Base-by-base conservation (phyloP, 2,888 invertebrate species). In the Ischnura elegans region DNA sequence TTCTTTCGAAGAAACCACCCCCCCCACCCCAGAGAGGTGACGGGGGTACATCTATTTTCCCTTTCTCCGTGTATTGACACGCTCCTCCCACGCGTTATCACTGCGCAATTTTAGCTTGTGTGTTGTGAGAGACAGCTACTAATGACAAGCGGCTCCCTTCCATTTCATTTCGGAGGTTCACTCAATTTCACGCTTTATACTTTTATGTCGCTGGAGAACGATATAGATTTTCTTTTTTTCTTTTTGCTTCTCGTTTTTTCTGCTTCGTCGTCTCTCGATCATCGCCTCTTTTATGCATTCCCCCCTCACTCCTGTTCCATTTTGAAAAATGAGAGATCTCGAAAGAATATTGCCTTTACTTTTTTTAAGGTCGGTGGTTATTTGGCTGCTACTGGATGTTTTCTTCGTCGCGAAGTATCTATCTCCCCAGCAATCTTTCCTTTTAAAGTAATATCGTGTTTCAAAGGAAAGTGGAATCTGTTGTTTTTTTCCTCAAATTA, bases 111-210 rank as follows among this genome's bases (percentile, higher is more conserved):
- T n/a, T 8, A 76, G 76, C 36, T 36, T 10, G 29, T 76, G 36
- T 36, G 76, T 76, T 76, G 76, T 76, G 76, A 76, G 36, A 29
- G 76, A 76, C 76, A 76, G 76, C 25, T 76, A 76, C 29, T 76
- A 76, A 76, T 76, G 76, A 76, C 76, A 76, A 36, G 36, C 29
- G 13, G 76, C 29, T 29, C 10, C 76, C 76, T 36, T 61, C 25
- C 76, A 76, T 76, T 36, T 76, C 76, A 36, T 76, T 36, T 29
- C 36, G 36, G 76, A 76, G 36, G 5, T 36, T 76, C 36, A 76
- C 76, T 76, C 76, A 76, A 76, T 76, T 76, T 76, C 76, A 76
- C 76, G 16, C 76, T 76, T 76, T 76, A 76, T 76, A 36, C n/a
- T n/a, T n/a, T n/a, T 76, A 29, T 36, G 76, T 76, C 76, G 13